Conservation (phyloP, 2,797 vertebrate species). For the Clamator glandarius region DNA sequence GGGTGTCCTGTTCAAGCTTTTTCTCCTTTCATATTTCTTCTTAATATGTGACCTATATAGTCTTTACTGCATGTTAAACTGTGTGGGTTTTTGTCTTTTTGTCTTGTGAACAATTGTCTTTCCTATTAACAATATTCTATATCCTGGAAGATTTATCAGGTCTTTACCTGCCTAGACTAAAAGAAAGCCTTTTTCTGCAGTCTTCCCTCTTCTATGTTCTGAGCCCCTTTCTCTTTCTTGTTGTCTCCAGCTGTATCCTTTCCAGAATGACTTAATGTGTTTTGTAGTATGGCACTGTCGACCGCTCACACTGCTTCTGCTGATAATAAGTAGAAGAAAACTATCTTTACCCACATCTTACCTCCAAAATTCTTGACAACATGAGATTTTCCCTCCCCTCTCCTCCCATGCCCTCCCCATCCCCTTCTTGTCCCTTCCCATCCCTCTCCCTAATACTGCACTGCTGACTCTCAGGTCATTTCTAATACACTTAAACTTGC, state of each 20-base stretch:
- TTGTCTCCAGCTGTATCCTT: background rate
- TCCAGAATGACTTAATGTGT: background rate
- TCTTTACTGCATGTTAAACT: background rate
- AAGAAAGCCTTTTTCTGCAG: background rate
- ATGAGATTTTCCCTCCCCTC: background rate
- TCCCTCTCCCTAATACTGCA: background rate
- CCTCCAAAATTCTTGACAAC: background rate
- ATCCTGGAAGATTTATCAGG: background rate
- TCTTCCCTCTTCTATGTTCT: background rate
- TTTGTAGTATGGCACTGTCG: background rate
- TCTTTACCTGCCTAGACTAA: background rate
- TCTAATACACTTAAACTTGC: background rate
- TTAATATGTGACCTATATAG: conserved; percentile 55
- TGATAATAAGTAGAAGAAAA: background rate
- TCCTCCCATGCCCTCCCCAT: no score
- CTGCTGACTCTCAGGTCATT: background rate
- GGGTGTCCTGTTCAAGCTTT: conserved; percentile 13
- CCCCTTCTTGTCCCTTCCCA: no score
- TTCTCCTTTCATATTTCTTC: background rate
- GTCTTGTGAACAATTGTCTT: background rate
- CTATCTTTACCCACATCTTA: background rate
- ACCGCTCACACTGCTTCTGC: background rate
- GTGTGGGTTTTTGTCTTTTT: background rate
- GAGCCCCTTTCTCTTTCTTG: background rate
- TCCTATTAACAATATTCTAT: background rate